phyloP scores from a whole-genome alignment of 2,797 vertebrate genomes.

The Arctocebus calabarensis region DNA sequence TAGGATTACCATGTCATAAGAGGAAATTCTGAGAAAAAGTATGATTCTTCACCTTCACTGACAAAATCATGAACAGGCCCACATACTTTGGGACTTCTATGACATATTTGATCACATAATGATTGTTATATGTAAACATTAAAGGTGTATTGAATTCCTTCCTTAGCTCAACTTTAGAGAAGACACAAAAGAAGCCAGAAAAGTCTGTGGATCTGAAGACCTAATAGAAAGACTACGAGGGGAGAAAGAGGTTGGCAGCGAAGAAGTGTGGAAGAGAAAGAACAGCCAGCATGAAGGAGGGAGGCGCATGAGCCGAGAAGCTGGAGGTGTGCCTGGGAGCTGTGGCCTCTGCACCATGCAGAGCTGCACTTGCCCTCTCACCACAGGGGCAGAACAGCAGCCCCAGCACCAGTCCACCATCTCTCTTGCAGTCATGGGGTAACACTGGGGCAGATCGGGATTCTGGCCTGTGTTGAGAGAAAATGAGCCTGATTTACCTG shows the following conservation, averaged over 20 bases:
- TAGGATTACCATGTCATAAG: not conserved
- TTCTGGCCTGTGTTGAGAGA: not conserved
- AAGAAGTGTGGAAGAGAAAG: not conserved
- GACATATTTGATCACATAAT: not conserved
- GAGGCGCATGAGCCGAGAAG: not conserved
- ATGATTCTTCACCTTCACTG: not conserved
- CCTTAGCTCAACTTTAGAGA: not conserved
- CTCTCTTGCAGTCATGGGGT: not conserved
- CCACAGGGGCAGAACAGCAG: not conserved
- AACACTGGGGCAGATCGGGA: not conserved
- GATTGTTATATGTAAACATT: not conserved
- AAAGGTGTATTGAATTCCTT: constrained; percentile 24
- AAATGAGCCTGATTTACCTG: not conserved
- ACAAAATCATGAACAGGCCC: not conserved
- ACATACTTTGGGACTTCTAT: not conserved
- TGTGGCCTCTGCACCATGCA: not conserved
- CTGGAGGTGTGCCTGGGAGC: accelerated
- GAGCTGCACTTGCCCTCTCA: not conserved
- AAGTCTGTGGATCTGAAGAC: not conserved
- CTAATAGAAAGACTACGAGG: not conserved
- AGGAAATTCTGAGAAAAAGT: constrained; percentile 27
- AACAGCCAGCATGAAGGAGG: not conserved
- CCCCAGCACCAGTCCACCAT: no score
- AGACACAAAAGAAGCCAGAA: not conserved
- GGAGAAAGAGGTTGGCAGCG: not conserved